Evolutionary conservation across 2,888 invertebrate species (phyloP).

Genomic region (Hesperia comma): DNA sequence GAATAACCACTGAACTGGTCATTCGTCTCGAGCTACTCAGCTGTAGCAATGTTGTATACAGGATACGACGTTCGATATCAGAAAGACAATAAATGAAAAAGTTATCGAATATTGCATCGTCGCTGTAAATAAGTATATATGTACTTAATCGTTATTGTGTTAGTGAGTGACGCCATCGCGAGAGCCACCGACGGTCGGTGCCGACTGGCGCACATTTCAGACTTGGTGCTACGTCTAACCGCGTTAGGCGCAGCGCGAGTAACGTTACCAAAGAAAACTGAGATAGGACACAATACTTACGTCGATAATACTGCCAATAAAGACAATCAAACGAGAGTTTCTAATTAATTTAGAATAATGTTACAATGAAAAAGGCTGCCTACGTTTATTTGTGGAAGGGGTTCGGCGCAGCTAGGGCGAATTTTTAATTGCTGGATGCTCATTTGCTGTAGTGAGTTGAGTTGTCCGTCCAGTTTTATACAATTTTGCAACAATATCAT

Average conservation of each 20-base stretch:
- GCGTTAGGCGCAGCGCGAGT: conserved; percentile 9
- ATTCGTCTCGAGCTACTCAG: background rate
- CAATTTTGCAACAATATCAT: conserved; percentile 68
- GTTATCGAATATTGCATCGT: conserved; percentile 24
- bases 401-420: conserved; percentile 50
- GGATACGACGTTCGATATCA: conserved; percentile 22
- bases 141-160: conserved; percentile 32
- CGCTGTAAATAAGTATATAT: conserved; percentile 22
- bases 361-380: conserved; percentile 70
- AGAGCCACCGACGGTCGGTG: background rate
- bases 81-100: conserved; percentile 32
- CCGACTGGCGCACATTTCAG: conserved; percentile 16
- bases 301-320: conserved; percentile 60
- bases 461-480: conserved; percentile 83
- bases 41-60: background rate
- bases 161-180: conserved; percentile 1
- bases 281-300: conserved; percentile 53
- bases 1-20: background rate
- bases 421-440: conserved; percentile 74
- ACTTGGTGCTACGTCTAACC: conserved; percentile 29
- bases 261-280: conserved; percentile 63
- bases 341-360: conserved; percentile 59
- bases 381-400: conserved; percentile 57
- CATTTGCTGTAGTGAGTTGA: conserved; percentile 82
- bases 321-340: conserved; percentile 60